Evolutionary conservation across 2,888 invertebrate species (phyloP), one percentile per base, ranked within the genome.

Genomic region (Parapristionchus giblindavisi): DNA sequence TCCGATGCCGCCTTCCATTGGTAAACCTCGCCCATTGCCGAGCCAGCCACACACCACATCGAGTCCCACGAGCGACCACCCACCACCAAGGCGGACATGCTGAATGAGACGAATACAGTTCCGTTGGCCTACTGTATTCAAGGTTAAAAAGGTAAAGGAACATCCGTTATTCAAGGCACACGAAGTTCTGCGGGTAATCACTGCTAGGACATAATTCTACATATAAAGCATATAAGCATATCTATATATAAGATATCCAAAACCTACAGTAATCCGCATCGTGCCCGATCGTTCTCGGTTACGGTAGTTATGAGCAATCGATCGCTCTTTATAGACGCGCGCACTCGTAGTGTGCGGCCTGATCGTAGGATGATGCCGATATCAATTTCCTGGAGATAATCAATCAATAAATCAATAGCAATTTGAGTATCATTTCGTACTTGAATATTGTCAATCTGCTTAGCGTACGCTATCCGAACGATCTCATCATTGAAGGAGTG

Each of bases 401-500:
- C 17, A 29, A 58, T 17, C 21, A 27, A 17, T 34, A n/a, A 29
- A 58, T 29, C 34, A n/a, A 60, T 5, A 6, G 36, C n/a, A 60
- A 1, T 3, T 21, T n/a, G n/a, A n/a, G n/a, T n/a, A n/a, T n/a
- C n/a, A 56, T 3, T n/a, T 29, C 56, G 24, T 27, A 24, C 27
- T 32, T 56, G 43, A 56, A 11, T 27, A 29, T n/a, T 32, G 32
- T 27, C 24, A 24, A 2, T 60, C 3, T 24, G 8, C 17, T 34
- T 40, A 2, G 61, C 61, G 14, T 65, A 65, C 4, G 63, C 63
- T 40, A 65, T 29, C 17, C 3, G 40, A 17, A 65, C 63, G 29
- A 65, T 65, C 43, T 65, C 63, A 27, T 65, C 63, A 6, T 40
- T 24, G 63, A 65, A 65, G 11, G 63, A 65, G 36, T 65, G 43